phyloP scores from a whole-genome alignment of 2,113 vertebrate species.

The Todiramphus chloris region DNA sequence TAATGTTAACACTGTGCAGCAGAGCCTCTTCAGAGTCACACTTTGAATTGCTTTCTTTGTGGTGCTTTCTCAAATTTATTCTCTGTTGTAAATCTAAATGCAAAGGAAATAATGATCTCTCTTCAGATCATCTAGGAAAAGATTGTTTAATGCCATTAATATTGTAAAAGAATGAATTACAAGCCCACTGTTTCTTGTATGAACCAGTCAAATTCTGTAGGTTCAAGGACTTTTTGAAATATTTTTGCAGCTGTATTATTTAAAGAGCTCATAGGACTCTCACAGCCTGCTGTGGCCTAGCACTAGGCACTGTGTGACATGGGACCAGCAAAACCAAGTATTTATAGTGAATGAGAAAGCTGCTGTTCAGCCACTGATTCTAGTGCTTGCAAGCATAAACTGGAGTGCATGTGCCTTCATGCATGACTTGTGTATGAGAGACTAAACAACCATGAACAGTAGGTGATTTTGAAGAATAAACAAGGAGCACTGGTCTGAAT shows the following conservation, averaged over 20 bases:
- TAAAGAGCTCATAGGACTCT: not conserved
- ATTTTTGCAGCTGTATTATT: not conserved
- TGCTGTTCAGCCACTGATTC: not conserved
- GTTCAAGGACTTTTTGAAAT: not conserved
- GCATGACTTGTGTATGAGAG: not conserved
- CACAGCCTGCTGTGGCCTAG: not conserved
- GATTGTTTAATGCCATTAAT: not conserved
- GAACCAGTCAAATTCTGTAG: not conserved
- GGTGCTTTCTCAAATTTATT: not conserved
- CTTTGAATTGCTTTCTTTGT: not conserved
- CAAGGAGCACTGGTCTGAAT: not conserved
- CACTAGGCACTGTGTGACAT: accelerated
- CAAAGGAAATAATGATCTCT: not conserved
- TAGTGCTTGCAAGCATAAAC: not conserved
- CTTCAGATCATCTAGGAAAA: not conserved
- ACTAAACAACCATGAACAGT: not conserved
- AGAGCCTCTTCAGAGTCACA: not conserved
- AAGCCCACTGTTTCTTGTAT: not conserved
- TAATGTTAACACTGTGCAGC: not conserved
- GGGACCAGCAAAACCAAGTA: not conserved
- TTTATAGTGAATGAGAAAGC: not conserved
- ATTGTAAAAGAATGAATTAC: not conserved
- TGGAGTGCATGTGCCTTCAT: not conserved
- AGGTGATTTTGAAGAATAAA: not conserved
- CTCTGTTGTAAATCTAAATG: not conserved